Evolutionary conservation across 2,113 vertebrate genomes (phyloP), one percentile per base, ranked within the genome.

Genomic region (Neotoma lepida): DNA sequence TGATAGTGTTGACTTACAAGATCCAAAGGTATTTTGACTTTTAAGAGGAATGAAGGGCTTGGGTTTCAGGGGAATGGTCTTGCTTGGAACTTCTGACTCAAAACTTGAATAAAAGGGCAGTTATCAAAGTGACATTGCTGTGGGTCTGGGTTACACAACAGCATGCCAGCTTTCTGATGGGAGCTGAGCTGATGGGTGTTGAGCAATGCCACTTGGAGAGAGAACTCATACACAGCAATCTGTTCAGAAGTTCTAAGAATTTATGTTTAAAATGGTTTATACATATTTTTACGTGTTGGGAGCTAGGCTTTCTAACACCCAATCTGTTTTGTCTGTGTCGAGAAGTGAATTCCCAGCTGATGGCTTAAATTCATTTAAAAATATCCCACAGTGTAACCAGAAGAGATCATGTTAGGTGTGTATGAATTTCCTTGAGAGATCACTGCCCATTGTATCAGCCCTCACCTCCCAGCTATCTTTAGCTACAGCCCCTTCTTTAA

Each of bases 211-310:
- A 89, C 96, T 98, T 98, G 98, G 98, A 96, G 97, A 96, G 90
- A 94, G 95, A 93, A 96, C 97, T 97, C 97, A 97, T 94, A 95
- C 90, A 92, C 91, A 97, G 97, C 97, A 98, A 96, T 90, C 94
- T 98, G 97, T 97, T 98, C 98, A 98, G 82, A 93, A 91, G 98
- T 98, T 98, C 98, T 98, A 98, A 98, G 98, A 98, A 98, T 98
- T 98, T 97, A 98, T 97, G 97, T 98, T 98, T 98, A 96, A 97
- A 98, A 89, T 96, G 96, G 97, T 98, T 95, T 97, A 91, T 97
- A 89, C 97, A 97, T 97, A 98, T 98, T 98, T 98, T 97, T 97
- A 97, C 81, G 78, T 96, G 94, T 96, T 96, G 91, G 94, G 87
- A 86, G 90, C 2, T 66, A 95, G 95, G 78, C 87, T 95, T 98